These are phyloP conservation scores for Ormyrus rosae DNA, from an alignment of 2,888 invertebrate species.

Conservation along the genomic window DNA sequence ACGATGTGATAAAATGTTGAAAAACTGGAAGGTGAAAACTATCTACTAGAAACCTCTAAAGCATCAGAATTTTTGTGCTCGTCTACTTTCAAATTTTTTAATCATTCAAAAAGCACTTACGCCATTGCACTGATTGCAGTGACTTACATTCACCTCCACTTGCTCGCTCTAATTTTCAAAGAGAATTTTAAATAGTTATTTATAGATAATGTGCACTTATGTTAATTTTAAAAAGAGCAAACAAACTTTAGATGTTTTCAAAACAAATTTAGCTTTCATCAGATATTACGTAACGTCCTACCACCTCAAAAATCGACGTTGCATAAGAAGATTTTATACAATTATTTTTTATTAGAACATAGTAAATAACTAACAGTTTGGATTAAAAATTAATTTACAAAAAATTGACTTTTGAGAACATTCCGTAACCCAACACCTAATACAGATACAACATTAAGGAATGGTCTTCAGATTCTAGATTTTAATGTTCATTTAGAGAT, in stretches of 20 bases:
- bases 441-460: too few species aligned
- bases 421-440: too few species aligned
- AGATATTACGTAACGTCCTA: too few species aligned
- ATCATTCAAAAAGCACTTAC: slow-evolving; percentile 67
- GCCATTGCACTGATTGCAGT: slow-evolving; percentile 73
- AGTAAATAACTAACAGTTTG: too few species aligned
- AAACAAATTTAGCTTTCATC: not conserved
- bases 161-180: slow-evolving; percentile 69
- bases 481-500: too few species aligned
- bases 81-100: slow-evolving; percentile 30
- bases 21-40: slow-evolving; percentile 5
- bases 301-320: too few species aligned
- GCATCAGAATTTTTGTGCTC: not conserved
- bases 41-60: not conserved
- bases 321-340: too few species aligned
- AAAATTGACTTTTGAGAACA: too few species aligned
- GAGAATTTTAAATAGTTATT: slow-evolving; percentile 60
- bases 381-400: too few species aligned
- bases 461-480: too few species aligned
- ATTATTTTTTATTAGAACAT: too few species aligned
- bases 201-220: slow-evolving; percentile 10
- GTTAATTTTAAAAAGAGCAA: not conserved
- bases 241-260: not conserved
- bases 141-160: slow-evolving; percentile 72
- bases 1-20: not conserved